Base-by-base conservation (phyloP, 2,888 invertebrate genomes). In the Polymixis flavicincta region DNA sequence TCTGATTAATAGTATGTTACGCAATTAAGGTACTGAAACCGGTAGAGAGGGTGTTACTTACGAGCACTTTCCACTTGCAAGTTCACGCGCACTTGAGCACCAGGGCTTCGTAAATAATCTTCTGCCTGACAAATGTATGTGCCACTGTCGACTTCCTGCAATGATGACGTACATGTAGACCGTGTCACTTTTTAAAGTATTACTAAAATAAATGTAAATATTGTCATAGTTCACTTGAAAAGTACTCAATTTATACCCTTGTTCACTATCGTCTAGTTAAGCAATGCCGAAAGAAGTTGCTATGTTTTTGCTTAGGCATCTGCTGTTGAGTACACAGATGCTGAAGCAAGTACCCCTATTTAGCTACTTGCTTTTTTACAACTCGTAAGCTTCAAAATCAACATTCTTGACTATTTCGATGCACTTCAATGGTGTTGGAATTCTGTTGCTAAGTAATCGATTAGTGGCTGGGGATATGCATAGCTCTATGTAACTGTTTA, bases 91-190 rank as follows among this genome's bases (percentile, higher is more conserved):
- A 97, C 95, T 93, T 97, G 97, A 65, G 98, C 97, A 74, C 98
- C 98, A 9, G 97, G 97, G 1, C 97, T 95, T 55, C 97, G 95
- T 32, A 98, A 95, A 89, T 97, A 98, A 8, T 97, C 97, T 13
- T 97, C 94, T 2, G 98, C 98, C 92, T 98, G 98, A 92, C 99
- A 99, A 74, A 98, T 96, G 94, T 99, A 99, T 3, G 97, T 97
- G 57, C 99, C 99, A 37, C 97, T 97, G 87, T 99, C 98, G 65
- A 97, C 97, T 25, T 97, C 85, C 97, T 98, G 92, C 37, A 91
- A 92, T 68, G 57, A 74, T 9, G 6, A 37, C 28, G 25, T 25
- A 32, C 13, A 50, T n/a, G 1, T 25, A 22, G 32, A 45, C 2
- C 6, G n/a, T 28, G 6, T 42, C 7, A 48, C 28, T 48, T 52